phyloP scores from a whole-genome alignment of 1,140 invertebrate species.

The Neodiprion lecontei region DNA sequence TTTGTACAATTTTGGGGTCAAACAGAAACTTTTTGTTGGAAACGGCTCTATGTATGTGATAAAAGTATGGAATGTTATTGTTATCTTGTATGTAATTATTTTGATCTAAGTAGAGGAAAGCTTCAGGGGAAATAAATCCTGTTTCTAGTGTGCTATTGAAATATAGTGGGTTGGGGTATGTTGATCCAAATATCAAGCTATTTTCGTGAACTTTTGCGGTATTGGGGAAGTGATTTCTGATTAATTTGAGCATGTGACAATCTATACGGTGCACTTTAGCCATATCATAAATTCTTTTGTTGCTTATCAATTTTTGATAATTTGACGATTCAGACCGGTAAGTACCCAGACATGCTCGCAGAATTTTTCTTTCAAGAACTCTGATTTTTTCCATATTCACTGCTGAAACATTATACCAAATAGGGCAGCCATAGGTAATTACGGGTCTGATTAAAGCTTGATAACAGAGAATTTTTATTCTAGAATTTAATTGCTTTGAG shows the following conservation, averaged over 20 bases:
- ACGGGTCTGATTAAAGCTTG: conserved; percentile 23
- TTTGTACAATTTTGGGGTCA: background rate
- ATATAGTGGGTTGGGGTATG: background rate
- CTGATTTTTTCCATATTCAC: conserved; percentile 18
- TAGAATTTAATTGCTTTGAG: background rate
- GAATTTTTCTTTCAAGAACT: background rate
- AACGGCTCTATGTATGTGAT: background rate
- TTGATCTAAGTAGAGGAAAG: conserved; percentile 8
- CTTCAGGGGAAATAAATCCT: conserved; percentile 15
- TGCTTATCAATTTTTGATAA: conserved; percentile 20
- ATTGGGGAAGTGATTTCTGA: conserved; percentile 20
- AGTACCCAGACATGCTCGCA: conserved; percentile 20
- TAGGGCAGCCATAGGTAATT: conserved; percentile 23
- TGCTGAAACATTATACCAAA: conserved; percentile 30
- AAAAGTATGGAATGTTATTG: conserved; percentile 9
- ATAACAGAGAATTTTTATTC: conserved; percentile 26
- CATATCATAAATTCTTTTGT: conserved; percentile 24
- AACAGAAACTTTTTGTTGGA: background rate
- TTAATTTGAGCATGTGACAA: conserved; percentile 24
- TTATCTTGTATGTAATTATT: conserved; percentile 9
- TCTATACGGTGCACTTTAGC: conserved; percentile 30
- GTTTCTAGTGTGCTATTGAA: background rate
- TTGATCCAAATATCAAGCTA: background rate
- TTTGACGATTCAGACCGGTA: conserved; percentile 21
- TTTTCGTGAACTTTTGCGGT: conserved; percentile 1